Conservation (phyloP, 2,888 invertebrate species). For the Pemphredon lugubris region DNA sequence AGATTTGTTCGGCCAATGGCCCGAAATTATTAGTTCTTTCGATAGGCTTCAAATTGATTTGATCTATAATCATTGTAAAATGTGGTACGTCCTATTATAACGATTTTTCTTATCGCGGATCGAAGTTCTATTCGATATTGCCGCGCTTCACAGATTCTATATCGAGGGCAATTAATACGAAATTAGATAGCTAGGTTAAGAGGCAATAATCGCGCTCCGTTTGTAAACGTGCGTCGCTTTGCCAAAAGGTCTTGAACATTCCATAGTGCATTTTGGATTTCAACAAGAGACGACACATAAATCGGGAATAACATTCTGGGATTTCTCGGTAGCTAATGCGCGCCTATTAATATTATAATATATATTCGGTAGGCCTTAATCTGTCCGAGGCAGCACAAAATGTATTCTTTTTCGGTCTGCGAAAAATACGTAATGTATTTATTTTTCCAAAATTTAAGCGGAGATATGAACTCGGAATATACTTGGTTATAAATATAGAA, state of each 20-base stretch:
- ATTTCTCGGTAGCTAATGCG: neutral
- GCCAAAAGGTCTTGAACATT: slow-evolving; percentile 35
- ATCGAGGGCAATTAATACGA: slow-evolving; percentile 3
- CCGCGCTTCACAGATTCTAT: slow-evolving; percentile 4
- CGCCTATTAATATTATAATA: neutral
- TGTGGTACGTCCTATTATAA: slow-evolving; percentile 11
- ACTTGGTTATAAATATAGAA: slow-evolving; percentile 14
- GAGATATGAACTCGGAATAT: slow-evolving; percentile 31
- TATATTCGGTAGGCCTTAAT: slow-evolving; percentile 20
- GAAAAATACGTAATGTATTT: slow-evolving; percentile 4
- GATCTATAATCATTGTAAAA: slow-evolving; percentile 9
- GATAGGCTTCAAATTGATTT: slow-evolving; percentile 9
- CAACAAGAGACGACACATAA: slow-evolving; percentile 3
- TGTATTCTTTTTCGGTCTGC: slow-evolving; percentile 24
- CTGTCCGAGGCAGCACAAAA: slow-evolving; percentile 27
- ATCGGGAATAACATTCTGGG: slow-evolving; percentile 7
- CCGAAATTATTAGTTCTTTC: slow-evolving; percentile 27
- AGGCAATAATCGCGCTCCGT: slow-evolving; percentile 13
- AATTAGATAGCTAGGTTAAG: slow-evolving; percentile 6
- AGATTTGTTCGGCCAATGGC: too few relatives aligned
- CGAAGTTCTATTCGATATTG: slow-evolving; percentile 38
- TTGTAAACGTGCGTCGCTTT: slow-evolving; percentile 1
- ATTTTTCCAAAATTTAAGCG: slow-evolving; percentile 13
- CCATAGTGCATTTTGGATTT: slow-evolving; percentile 44
- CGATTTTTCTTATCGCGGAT: slow-evolving; percentile 21